Base-by-base conservation (phyloP, 2,797 vertebrate species). In the Urophycis tenuis region DNA sequence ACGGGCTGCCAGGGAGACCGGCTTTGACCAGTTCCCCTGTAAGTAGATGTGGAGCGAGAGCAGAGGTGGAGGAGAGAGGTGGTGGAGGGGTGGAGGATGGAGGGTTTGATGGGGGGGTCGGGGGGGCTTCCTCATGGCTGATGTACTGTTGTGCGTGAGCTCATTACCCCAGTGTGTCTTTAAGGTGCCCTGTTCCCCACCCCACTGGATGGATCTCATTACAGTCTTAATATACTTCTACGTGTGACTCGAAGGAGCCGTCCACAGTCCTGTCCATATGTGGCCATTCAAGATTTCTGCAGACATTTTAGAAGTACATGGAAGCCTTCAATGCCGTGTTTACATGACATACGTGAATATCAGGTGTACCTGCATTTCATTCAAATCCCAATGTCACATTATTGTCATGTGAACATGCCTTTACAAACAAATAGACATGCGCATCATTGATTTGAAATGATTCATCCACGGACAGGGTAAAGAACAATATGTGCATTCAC, bases 1-100 rank as follows among this genome's bases (percentile, higher is more conserved):
- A 98, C 45, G 96, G 97, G 84, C 83, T 95, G 92, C 95, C 96
- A 5, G 97, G 97, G 84, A 90, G 95, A 86, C 95, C 95, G 0
- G 95, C 96, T 87, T 92, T 93, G 0, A 94, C 95, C 6, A 95
- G 91, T 79, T 88, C 92, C 78, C 84, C 90, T 94, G 97, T 98
- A 93, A 94, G 96, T 95, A 93, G 93, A 88, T 88, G 79, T 84
- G 87, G 90, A 89, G 82, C 83, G 85, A 32, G 69, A 33, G 69
- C 22, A 72, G 34, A 70, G 72, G 22, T 14, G 45, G 3, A 72
- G 60, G 15, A 70, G 53, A 76, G 5, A 33, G 35, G 6, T 7
- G 69, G 32, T 71, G 69, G 69, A 22, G 32, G 15, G 32, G 31
- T 30, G 31, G 67, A 14, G 67, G 67, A 31, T 70, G 29, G 29